Percentiles rank a stretch among this genome's conserved stretches.
Evolutionary conservation across 2,113 vertebrate genomes (phyloP).

Genomic region (human (Homo sapiens)): GRCh38 chr17:5476001-5476500

Average conservation of each 20-base stretch:
- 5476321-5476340: not conserved
- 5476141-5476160: not conserved
- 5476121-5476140: not conserved
- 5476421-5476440: not conserved
- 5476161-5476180: not conserved
- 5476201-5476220: not conserved
- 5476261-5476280: not conserved
- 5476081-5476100: not conserved
- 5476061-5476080: not conserved
- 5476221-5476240: not conserved
- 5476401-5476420: not conserved
- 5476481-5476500: not conserved
- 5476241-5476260: not conserved
- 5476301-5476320: not conserved
- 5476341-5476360: slow-evolving; percentile 1
- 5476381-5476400: not conserved
- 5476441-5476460: not conserved
- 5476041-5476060: not conserved
- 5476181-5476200: not conserved
- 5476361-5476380: not conserved
- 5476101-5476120: not conserved
- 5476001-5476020: not conserved
- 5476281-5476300: not conserved
- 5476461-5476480: not conserved
- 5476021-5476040: not conserved